These are phyloP conservation scores for Notodonta ziczac DNA, from an alignment of 2,888 invertebrate species.

Conservation along the genomic window DNA sequence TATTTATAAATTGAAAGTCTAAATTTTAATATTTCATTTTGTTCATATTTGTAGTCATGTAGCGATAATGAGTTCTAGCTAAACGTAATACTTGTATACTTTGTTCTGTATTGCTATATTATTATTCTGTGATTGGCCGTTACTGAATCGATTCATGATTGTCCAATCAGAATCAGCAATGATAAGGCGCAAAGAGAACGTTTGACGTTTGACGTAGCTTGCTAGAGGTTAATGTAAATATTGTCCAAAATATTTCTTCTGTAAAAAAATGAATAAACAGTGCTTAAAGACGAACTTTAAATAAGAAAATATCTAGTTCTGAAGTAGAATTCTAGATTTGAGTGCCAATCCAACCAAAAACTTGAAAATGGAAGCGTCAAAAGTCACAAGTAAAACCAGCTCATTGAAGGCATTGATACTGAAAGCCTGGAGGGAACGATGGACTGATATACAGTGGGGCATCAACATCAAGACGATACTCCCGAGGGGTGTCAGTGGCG, in stretches of 20 bases:
- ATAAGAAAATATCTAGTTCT: background rate
- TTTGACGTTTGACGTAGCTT: slow-evolving; percentile 28
- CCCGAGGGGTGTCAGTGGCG: slow-evolving; percentile 96
- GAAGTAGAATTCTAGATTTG: background rate
- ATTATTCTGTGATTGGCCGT: background rate
- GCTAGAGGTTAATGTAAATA: slow-evolving; percentile 1
- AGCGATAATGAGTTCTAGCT: background rate
- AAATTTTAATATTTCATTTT: background rate
- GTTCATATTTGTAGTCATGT: no score
- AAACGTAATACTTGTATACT: background rate
- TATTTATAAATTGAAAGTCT: no score
- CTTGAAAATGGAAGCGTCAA: slow-evolving; percentile 88
- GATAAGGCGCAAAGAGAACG: slow-evolving; percentile 5
- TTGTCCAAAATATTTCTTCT: background rate
- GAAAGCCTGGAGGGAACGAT: slow-evolving; percentile 97
- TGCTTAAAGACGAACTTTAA: background rate
- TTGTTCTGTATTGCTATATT: background rate
- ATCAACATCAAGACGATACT: slow-evolving; percentile 97
- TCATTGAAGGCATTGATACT: slow-evolving; percentile 91
- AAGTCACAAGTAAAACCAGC: slow-evolving; percentile 93
- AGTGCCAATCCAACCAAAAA: slow-evolving; percentile 17
- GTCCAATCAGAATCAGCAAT: background rate
- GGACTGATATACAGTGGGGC: slow-evolving; percentile 98
- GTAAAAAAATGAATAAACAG: slow-evolving; percentile 5
- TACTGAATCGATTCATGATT: background rate